These are phyloP conservation scores for Homarus gammarus DNA, from an alignment of 2,888 invertebrate genomes.

Conservation along the genomic window DNA sequence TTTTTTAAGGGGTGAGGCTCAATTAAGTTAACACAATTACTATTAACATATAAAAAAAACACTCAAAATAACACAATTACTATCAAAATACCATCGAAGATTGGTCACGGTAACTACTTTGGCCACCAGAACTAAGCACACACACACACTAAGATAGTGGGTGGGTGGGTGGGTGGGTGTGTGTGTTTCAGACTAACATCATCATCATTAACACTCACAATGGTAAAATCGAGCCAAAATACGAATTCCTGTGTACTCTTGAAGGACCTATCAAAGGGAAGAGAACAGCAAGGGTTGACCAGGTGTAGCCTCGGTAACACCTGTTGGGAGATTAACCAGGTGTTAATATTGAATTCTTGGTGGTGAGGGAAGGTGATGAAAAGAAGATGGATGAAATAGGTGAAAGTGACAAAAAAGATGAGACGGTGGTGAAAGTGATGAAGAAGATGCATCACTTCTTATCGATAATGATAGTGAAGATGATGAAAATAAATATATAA, in stretches of 20 bases:
- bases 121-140: not conserved
- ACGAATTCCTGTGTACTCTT: slow-evolving; percentile 65
- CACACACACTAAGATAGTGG: not conserved
- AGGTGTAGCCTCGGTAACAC: slow-evolving; percentile 50
- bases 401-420: not conserved
- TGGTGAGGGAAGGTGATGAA: not conserved
- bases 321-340: slow-evolving; percentile 5
- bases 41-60: not conserved
- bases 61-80: not conserved
- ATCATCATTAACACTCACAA: slow-evolving; percentile 40
- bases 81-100: not conserved
- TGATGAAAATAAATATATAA: not conserved
- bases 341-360: not conserved
- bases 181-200: not conserved
- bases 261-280: slow-evolving; percentile 56
- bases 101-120: not conserved
- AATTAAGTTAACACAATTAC: not conserved
- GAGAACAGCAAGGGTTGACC: slow-evolving; percentile 55
- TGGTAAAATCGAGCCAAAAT: slow-evolving; percentile 46
- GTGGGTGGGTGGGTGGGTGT: not conserved
- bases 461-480: not conserved
- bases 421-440: not conserved
- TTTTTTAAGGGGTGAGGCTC: too few species aligned
- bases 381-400: too few species aligned
- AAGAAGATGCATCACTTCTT: too few species aligned